Percentiles rank a stretch among this genome's conserved stretches.
These are phyloP conservation scores for Aphelinus atriplicis DNA, from an alignment of 1,140 invertebrate genomes.

Conservation along the genomic window DNA sequence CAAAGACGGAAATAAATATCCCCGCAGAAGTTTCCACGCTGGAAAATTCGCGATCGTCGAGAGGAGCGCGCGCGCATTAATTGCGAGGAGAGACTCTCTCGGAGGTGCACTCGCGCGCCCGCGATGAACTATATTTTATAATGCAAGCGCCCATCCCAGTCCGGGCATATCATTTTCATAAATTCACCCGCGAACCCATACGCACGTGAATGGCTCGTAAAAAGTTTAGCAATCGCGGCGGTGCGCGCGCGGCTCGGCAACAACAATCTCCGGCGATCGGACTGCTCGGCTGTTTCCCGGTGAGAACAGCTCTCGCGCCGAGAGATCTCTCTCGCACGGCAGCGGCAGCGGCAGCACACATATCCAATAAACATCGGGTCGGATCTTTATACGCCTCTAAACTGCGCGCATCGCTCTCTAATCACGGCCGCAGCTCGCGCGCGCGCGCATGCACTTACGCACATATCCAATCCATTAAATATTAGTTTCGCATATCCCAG, in stretches of 20 bases:
- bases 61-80: conserved; percentile 3
- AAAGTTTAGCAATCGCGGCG: conserved; percentile 23
- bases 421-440: not conserved
- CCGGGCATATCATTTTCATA: not conserved
- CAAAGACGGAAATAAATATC: too few species aligned
- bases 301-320: conserved; percentile 10
- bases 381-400: not conserved
- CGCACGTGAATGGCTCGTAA: conserved; percentile 27
- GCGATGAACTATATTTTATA: too few species aligned
- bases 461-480: conserved; percentile 22
- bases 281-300: not conserved
- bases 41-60: too few species aligned
- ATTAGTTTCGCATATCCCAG: not conserved
- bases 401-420: not conserved
- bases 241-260: too few species aligned
- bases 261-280: not conserved
- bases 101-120: too few species aligned
- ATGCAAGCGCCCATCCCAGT: not conserved
- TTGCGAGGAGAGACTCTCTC: not conserved
- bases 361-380: too few species aligned
- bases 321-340: conserved; percentile 15
- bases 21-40: too few species aligned
- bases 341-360: too few species aligned
- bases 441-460: not conserved
- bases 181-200: conserved; percentile 4